phyloP scores from a whole-genome alignment of 2,888 invertebrate species.

The Tolmerus cingulatus region DNA sequence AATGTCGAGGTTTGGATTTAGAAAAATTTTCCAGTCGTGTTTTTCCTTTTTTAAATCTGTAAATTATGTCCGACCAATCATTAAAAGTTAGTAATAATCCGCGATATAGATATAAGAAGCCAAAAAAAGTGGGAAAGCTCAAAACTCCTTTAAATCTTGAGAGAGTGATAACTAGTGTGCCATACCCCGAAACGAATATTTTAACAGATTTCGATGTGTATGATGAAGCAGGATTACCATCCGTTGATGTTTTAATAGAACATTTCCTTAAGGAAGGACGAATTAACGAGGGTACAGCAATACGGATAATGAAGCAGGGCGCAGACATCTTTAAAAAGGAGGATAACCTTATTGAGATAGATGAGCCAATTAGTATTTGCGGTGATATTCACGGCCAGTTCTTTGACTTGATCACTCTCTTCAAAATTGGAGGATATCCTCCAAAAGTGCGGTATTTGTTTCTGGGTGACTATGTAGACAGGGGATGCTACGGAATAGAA shows the following conservation, averaged over 20 bases:
- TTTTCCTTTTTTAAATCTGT: not conserved
- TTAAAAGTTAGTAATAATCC: not conserved
- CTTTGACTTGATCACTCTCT: conserved; percentile 98
- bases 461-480: conserved; percentile 97
- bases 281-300: conserved; percentile 93
- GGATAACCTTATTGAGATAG: conserved; percentile 96
- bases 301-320: conserved; percentile 95
- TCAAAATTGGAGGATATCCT: conserved; percentile 96
- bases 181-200: conserved; percentile 13
- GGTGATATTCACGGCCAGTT: conserved; percentile 99
- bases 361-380: conserved; percentile 95
- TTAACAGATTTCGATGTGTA: not conserved
- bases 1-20: not conserved
- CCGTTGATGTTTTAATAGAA: conserved; percentile 58
- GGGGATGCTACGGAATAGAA: conserved; percentile 79
- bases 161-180: conserved; percentile 14
- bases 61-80: not conserved
- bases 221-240: not conserved
- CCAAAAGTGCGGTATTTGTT: conserved; percentile 97
- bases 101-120: not conserved
- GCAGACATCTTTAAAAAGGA: conserved; percentile 81
- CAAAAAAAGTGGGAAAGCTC: not conserved
- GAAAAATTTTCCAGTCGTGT: not conserved
- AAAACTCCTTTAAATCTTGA: too few relatives aligned
- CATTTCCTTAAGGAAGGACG: conserved; percentile 97